These are phyloP conservation scores for Diplazon laetatorius DNA, from an alignment of 2,888 invertebrate genomes.

Conservation along the genomic window DNA sequence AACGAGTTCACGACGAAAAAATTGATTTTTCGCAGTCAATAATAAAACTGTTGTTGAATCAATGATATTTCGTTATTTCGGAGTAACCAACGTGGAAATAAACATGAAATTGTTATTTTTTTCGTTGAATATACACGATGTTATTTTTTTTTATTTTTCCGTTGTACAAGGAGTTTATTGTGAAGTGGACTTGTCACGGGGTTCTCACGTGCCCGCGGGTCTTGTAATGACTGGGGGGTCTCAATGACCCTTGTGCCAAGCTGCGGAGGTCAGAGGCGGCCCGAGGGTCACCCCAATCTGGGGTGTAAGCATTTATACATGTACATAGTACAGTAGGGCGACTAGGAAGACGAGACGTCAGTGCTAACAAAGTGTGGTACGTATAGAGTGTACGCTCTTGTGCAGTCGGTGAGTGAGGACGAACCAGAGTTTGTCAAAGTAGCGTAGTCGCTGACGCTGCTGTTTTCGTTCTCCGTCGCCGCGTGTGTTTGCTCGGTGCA, in stretches of 20 bases:
- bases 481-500: not conserved
- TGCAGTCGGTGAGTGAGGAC: not conserved
- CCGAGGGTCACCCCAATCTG: constrained; percentile 26
- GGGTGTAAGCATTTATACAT: constrained; percentile 7
- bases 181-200: constrained; percentile 21
- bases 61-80: too few relatives aligned
- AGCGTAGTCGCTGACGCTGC: constrained; percentile 10
- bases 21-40: too few relatives aligned
- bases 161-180: constrained; percentile 28
- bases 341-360: constrained; percentile 20
- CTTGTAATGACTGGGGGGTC: constrained; percentile 34
- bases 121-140: not conserved
- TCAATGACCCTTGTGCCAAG: constrained; percentile 39
- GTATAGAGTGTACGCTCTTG: constrained; percentile 11
- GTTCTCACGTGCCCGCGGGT: constrained; percentile 18
- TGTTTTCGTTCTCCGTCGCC: not conserved
- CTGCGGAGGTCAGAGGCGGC: constrained; percentile 36
- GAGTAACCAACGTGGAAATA: too few relatives aligned
- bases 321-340: constrained; percentile 26
- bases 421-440: constrained; percentile 14
- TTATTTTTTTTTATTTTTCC: too few relatives aligned
- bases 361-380: constrained; percentile 11
- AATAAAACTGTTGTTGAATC: too few relatives aligned
- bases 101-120: too few relatives aligned
- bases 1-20: too few relatives aligned